These are phyloP conservation scores for Sphaerophoria rueppellii DNA, from an alignment of 2,888 invertebrate genomes.

Conservation along the genomic window DNA sequence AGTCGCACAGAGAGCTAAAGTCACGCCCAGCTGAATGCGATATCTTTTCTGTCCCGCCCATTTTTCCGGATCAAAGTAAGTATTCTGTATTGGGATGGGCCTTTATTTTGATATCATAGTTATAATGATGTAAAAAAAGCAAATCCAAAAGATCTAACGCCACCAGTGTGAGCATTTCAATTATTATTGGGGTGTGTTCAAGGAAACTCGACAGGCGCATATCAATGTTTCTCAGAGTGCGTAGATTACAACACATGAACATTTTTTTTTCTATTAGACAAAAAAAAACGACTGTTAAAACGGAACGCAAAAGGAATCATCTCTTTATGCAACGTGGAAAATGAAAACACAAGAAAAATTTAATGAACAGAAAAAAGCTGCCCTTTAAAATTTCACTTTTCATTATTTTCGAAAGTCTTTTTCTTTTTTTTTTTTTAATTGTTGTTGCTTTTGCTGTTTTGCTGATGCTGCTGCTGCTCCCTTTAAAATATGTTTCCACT, in stretches of 20 bases:
- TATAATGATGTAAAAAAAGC: no score
- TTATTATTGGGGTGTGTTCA: slow-evolving; percentile 21
- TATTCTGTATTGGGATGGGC: slow-evolving; percentile 11
- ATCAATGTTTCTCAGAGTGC: slow-evolving; percentile 25
- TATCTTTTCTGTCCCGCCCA: slow-evolving; percentile 9
- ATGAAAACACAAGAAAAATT: slow-evolving; percentile 9
- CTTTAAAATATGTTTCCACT: slow-evolving; percentile 63
- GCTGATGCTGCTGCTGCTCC: slow-evolving; percentile 27
- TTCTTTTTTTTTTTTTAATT: slow-evolving; percentile 18
- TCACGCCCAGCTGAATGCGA: slow-evolving; percentile 26
- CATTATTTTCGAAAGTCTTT: slow-evolving; percentile 55
- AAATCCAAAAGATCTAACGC: neutral
- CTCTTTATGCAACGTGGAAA: slow-evolving; percentile 12
- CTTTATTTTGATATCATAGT: no score
- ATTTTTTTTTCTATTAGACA: neutral
- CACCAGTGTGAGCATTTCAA: neutral
- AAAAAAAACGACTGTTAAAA: slow-evolving; percentile 4
- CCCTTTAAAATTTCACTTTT: slow-evolving; percentile 73
- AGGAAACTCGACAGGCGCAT: slow-evolving; percentile 22
- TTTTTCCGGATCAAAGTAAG: neutral
- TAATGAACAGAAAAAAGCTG: slow-evolving; percentile 40
- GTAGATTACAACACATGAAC: slow-evolving; percentile 26
- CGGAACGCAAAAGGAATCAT: slow-evolving; percentile 21
- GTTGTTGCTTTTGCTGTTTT: slow-evolving; percentile 5
- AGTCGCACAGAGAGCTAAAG: slow-evolving; percentile 42